Evolutionary conservation across 1,140 invertebrate genomes (phyloP).

Genomic region (Laupala kohalensis): DNA sequence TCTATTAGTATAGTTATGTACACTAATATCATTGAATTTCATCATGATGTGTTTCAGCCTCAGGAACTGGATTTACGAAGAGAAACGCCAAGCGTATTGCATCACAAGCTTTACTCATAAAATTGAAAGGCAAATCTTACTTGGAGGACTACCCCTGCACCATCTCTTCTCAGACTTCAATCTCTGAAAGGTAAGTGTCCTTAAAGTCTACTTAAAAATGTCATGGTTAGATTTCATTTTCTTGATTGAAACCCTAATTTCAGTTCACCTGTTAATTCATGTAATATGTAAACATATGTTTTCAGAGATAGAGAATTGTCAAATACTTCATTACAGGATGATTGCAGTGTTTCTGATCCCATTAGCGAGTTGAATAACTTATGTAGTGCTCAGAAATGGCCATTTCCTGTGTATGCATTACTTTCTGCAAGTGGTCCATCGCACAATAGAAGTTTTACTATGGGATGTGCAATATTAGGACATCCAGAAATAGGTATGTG

Average conservation of each 20-base stretch:
- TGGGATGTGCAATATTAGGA: not conserved
- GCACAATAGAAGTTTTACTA: not conserved
- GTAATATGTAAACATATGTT: not conserved
- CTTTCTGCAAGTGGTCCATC: not conserved
- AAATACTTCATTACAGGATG: not conserved
- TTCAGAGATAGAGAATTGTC: not conserved
- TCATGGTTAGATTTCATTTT: not conserved
- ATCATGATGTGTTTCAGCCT: not conserved
- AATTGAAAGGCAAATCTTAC: not conserved
- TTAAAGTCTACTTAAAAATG: not conserved
- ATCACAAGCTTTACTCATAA: not conserved
- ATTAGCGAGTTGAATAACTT: not conserved
- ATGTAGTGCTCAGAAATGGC: not conserved
- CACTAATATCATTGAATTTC: too few relatives aligned
- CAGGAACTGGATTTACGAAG: not conserved
- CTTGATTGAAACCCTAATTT: not conserved
- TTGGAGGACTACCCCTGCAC: not conserved
- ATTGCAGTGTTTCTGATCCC: not conserved
- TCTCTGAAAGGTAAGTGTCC: not conserved
- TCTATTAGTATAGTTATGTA: too few relatives aligned
- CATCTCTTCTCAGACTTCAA: not conserved
- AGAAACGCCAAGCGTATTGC: not conserved
- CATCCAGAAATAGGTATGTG: not conserved
- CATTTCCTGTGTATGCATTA: not conserved
- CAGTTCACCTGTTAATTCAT: too few relatives aligned